Conservation (phyloP, 2,113 vertebrate species). For the Paramisgurnus dabryanus region DNA sequence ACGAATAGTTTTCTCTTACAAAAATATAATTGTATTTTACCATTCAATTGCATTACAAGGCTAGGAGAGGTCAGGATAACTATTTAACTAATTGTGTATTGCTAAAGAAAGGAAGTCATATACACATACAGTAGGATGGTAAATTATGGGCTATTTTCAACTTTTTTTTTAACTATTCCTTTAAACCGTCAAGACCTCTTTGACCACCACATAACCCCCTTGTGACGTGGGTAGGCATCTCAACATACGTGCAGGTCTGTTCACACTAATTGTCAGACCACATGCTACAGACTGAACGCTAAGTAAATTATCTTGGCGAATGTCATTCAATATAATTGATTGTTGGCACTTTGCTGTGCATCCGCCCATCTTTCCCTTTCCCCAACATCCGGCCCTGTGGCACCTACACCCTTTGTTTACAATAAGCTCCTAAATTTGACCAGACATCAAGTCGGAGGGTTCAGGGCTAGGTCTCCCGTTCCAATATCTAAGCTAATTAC, state of each 20-base stretch:
- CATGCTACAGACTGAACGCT: constrained; percentile 66
- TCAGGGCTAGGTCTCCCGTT: constrained; percentile 45
- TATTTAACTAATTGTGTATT: too few species aligned
- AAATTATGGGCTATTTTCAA: too few species aligned
- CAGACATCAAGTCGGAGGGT: constrained; percentile 52
- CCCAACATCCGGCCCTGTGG: constrained; percentile 56
- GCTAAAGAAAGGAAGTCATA: too few species aligned
- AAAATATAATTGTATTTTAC: too few species aligned
- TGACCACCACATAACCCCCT: too few species aligned
- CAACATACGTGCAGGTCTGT: constrained; percentile 67
- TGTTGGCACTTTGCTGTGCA: constrained; percentile 66
- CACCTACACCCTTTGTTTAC: constrained; percentile 62
- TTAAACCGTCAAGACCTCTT: neutral
- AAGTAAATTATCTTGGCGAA: constrained; percentile 74
- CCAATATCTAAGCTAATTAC: constrained; percentile 68
- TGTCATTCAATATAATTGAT: constrained; percentile 72
- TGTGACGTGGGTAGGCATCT: neutral
- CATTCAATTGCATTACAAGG: too few species aligned
- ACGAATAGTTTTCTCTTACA: too few species aligned
- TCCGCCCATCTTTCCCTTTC: constrained; percentile 51
- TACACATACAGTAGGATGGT: too few species aligned
- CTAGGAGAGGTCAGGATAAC: too few species aligned
- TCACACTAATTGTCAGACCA: constrained; percentile 65
- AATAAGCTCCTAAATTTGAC: constrained; percentile 56
- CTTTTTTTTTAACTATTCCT: too few species aligned